A percentile compares a stretch with the other conserved stretches of the same genome.
phyloP scores from a whole-genome alignment of 2,888 invertebrate species.

The Napeogenes sylphis region DNA sequence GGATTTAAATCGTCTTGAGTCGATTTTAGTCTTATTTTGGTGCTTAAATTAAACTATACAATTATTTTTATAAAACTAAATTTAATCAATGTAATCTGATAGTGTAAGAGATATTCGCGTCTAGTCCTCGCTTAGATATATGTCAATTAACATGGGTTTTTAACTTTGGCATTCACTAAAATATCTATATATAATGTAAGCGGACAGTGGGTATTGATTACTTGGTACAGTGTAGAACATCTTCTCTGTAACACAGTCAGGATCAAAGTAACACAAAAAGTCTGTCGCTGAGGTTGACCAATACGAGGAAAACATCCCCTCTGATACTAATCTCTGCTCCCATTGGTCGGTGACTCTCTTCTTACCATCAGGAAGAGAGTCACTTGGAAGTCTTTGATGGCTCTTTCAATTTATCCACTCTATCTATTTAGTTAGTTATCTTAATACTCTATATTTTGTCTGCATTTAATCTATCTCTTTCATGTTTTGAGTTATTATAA shows the following conservation, averaged over 20 bases:
- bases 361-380: neutral
- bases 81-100: constrained; percentile 3
- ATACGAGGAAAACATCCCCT: constrained; percentile 1
- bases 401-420: neutral
- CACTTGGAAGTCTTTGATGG: neutral
- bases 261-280: neutral
- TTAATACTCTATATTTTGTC: too few species aligned
- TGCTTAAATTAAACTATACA: constrained; percentile 5
- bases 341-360: neutral
- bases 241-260: constrained; percentile 5
- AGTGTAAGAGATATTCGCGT: constrained; percentile 5
- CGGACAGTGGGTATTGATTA: constrained; percentile 7
- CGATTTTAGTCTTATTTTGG: constrained; percentile 5
- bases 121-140: constrained; percentile 4
- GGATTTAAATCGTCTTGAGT: neutral
- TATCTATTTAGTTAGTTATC: neutral
- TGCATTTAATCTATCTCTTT: too few species aligned
- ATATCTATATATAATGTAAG: constrained; percentile 2
- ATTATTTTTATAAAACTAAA: constrained; percentile 2
- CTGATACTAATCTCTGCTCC: constrained; percentile 1
- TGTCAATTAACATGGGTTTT: constrained; percentile 1
- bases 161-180: neutral
- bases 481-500: too few species aligned
- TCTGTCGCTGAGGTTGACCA: constrained; percentile 3
- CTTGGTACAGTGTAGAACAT: constrained; percentile 4